These are phyloP conservation scores for Misgurnus anguillicaudatus DNA, from an alignment of 2,113 vertebrate genomes.

Conservation along the genomic window DNA sequence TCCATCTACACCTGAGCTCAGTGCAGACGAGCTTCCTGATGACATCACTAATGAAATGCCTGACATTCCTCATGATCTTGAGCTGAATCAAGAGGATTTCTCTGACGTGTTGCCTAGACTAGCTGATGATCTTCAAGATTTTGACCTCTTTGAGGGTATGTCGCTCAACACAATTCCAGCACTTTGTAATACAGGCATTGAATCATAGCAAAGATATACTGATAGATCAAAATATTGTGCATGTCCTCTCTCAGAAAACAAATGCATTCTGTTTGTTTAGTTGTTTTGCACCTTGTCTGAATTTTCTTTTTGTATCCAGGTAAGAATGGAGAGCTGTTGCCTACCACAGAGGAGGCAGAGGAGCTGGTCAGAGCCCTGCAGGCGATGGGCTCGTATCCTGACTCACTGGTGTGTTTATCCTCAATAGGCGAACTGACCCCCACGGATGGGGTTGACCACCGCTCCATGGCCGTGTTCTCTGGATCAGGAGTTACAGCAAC, in stretches of 20 bases:
- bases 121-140: constrained; percentile 96
- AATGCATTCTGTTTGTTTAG: neutral
- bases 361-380: constrained; percentile 95
- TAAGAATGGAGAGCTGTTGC: constrained; percentile 96
- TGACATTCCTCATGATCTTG: constrained; percentile 98
- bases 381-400: constrained; percentile 87
- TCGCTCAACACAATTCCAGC: no score
- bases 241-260: no score
- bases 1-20: constrained; percentile 94
- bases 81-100: constrained; percentile 98
- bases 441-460: constrained; percentile 87
- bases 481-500: constrained; percentile 81
- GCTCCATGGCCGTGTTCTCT: constrained; percentile 88
- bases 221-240: no score
- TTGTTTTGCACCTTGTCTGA: constrained; percentile 19
- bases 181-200: no score
- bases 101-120: constrained; percentile 93
- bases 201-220: no score
- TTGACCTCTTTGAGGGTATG: constrained; percentile 98
- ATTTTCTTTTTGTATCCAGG: constrained; percentile 71
- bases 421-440: constrained; percentile 91
- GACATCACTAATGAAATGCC: constrained; percentile 98
- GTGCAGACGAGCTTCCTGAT: constrained; percentile 94
- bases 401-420: constrained; percentile 94
- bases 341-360: constrained; percentile 97